Conservation (phyloP, 2,113 vertebrate species). For the Climacteris rufus region DNA sequence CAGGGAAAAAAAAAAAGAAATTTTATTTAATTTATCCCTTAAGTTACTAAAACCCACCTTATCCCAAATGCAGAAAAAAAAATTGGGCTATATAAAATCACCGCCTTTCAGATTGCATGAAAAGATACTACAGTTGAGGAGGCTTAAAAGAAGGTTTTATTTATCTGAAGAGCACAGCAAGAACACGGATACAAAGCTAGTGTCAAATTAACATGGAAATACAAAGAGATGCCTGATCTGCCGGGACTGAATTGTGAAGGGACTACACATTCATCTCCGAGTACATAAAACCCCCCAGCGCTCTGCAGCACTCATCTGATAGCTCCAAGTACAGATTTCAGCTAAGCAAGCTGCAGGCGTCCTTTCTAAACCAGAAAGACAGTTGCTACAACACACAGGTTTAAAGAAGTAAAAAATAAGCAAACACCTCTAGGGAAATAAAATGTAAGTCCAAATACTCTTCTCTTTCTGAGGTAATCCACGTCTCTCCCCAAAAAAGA, state of each 20-base stretch:
- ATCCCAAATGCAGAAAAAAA: not conserved
- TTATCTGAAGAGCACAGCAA: slow-evolving; percentile 57
- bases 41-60: not conserved
- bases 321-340: not conserved
- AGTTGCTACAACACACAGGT: not conserved
- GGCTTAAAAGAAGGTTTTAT: slow-evolving; percentile 47
- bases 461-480: not conserved
- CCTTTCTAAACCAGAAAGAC: not conserved
- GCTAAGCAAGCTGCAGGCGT: not conserved
- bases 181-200: slow-evolving; percentile 35
- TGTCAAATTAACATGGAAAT: slow-evolving; percentile 45
- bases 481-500: not conserved
- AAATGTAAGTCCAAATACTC: not conserved
- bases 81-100: not conserved
- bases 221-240: slow-evolving; percentile 46
- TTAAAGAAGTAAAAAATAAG: not conserved
- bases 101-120: not conserved
- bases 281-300: not conserved
- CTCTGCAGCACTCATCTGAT: slow-evolving; percentile 9
- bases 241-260: slow-evolving; percentile 46
- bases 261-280: slow-evolving; percentile 30
- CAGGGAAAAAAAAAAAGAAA: accelerated
- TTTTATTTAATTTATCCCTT: not conserved
- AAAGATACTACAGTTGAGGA: slow-evolving; percentile 37
- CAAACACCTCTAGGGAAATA: not conserved